phyloP scores from a whole-genome alignment of 2,113 vertebrate species.

The Bombycilla garrulus region DNA sequence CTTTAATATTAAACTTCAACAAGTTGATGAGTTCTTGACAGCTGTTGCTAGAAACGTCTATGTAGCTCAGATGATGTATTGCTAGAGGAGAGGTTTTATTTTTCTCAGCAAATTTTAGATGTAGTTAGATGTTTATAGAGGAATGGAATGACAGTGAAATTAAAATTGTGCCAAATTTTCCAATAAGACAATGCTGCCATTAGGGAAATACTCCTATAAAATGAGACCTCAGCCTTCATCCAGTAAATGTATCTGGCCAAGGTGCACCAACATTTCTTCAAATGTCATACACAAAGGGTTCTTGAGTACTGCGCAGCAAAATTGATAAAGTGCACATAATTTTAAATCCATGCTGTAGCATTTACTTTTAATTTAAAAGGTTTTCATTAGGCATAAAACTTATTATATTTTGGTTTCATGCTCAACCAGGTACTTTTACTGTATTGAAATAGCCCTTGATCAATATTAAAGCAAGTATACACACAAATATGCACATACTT shows the following conservation, averaged over 20 bases:
- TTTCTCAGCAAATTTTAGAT: background rate
- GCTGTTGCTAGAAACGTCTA: background rate
- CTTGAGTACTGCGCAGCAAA: background rate
- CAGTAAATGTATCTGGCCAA: background rate
- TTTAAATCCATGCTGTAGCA: background rate
- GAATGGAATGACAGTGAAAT: background rate
- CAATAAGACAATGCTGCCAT: background rate
- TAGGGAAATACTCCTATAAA: background rate
- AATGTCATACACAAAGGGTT: background rate
- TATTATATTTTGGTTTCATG: background rate
- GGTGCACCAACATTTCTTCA: background rate
- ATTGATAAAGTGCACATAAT: background rate
- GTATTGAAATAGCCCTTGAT: background rate
- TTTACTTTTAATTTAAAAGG: background rate
- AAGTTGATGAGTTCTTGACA: background rate
- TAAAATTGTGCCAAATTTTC: background rate
- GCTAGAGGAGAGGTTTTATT: background rate
- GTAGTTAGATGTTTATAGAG: background rate
- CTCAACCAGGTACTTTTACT: background rate
- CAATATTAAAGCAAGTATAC: background rate
- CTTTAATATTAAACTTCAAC: background rate
- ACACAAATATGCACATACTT: rapidly evolving
- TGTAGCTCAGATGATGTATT: background rate
- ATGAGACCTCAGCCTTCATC: background rate
- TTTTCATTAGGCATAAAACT: background rate